phyloP scores from a whole-genome alignment of 2,888 invertebrate genomes.

The Tribolium freemani region DNA sequence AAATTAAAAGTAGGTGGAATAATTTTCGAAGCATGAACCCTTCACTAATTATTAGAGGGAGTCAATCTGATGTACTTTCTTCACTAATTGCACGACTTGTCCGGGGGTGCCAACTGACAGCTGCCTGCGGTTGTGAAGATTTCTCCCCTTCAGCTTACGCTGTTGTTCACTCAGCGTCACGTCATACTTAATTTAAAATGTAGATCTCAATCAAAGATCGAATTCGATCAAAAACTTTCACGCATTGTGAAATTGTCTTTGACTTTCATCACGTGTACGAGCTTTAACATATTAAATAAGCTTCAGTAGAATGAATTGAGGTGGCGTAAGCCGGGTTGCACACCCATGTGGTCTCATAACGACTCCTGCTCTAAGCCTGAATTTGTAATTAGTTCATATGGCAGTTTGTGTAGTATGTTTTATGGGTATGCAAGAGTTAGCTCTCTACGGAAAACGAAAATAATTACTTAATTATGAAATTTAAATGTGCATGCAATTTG shows the following conservation, averaged over 20 bases:
- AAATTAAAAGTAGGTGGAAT: background rate
- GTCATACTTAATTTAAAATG: constrained; percentile 29
- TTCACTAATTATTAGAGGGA: constrained; percentile 18
- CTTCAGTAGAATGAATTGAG: constrained; percentile 1
- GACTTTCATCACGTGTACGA: background rate
- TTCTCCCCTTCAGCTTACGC: constrained; percentile 4
- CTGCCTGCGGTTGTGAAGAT: constrained; percentile 35
- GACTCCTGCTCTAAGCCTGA: constrained; percentile 13
- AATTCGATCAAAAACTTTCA: constrained; percentile 5
- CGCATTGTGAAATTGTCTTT: background rate
- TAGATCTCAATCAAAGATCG: constrained; percentile 4
- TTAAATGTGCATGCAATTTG: constrained; percentile 27
- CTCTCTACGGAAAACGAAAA: constrained; percentile 16
- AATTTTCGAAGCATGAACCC: too few species aligned
- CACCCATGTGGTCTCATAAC: constrained; percentile 17
- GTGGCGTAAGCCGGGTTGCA: constrained; percentile 4
- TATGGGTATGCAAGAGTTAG: constrained; percentile 17
- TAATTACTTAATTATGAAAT: constrained; percentile 33
- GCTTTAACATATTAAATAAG: background rate
- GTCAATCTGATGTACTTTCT: constrained; percentile 32
- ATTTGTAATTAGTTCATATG: constrained; percentile 33
- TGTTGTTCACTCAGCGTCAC: constrained; percentile 30
- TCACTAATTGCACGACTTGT: constrained; percentile 33
- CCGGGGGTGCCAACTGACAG: constrained; percentile 32
- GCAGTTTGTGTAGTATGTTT: constrained; percentile 26